Evolutionary conservation across 1,140 invertebrate genomes (phyloP), one percentile per base, ranked within the genome.

Genomic region (Drosophila arizonae): DNA sequence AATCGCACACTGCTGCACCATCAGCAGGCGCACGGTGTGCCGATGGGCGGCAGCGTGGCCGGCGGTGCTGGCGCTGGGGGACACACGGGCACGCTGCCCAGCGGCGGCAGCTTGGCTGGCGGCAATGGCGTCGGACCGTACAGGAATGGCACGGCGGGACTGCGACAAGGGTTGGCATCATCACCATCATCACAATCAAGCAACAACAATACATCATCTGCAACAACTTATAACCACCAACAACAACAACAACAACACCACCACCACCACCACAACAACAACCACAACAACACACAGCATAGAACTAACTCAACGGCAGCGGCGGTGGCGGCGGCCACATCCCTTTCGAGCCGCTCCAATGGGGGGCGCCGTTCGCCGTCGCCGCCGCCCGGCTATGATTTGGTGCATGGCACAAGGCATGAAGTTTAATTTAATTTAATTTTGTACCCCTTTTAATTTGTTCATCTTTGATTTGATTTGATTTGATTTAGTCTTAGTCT

Each of bases 391-490:
- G 90, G 82, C 77, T 92, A 92, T 90, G 90, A 92, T 90, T 81
- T 92, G 91, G 91, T 92, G 91, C 91, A 92, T 92, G 91, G 90
- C 90, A 90, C 87, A 90, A 92, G 91, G 91, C 91, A 92, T 92
- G 91, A 90, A 65, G 80, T 90, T 90, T 91, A 62, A 90, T 81
- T 90, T 72, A 57, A 57, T 48, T 71, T 52, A 11, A 2, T 4
- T 52, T 68, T 60, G 66, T 51, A 56, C 36, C 56, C 51, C 26
- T 51, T 55, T 66, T 41, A 24, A 60, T 54, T 48, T 55, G 57
- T 61, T 62, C 36, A 52, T 57, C 52, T 69, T 56, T 52, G 21
- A 24, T 24, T 24, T 24, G 21, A 24, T 24, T 24, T 24, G 21
- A 24, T 24, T 17, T 46, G 43, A 46, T 46, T 46, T 46, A 46